phyloP scores from a whole-genome alignment of 2,888 invertebrate species.

The Anodontia alba region DNA sequence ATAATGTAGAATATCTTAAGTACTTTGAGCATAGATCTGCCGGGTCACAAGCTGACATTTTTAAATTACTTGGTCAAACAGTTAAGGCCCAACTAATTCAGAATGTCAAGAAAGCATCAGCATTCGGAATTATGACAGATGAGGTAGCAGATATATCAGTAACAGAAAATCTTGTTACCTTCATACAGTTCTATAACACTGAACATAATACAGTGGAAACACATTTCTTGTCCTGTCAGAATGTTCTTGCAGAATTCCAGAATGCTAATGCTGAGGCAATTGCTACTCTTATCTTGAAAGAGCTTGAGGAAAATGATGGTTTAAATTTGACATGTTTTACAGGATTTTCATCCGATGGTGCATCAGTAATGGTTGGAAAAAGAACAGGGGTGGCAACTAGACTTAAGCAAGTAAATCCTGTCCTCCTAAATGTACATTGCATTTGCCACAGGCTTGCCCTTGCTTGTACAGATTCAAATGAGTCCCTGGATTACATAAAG shows the following conservation, averaged over 20 bases:
- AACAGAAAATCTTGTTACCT: conserved; percentile 42
- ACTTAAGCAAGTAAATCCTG: conserved; percentile 25
- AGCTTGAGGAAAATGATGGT: conserved; percentile 3
- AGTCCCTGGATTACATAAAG: conserved; percentile 22
- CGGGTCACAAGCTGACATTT: conserved; percentile 38
- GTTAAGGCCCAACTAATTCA: conserved; percentile 16
- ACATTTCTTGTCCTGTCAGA: conserved; percentile 37
- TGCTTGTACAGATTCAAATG: conserved; percentile 32
- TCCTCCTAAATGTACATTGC: conserved; percentile 38
- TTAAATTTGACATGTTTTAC: conserved; percentile 29
- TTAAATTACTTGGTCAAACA: conserved; percentile 27
- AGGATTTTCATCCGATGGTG: conserved; percentile 43
- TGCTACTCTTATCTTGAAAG: conserved; percentile 5
- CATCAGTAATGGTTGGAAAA: conserved; percentile 48
- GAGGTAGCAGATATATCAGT: conserved; percentile 42
- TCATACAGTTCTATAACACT: conserved; percentile 35
- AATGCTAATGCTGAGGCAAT: conserved; percentile 44
- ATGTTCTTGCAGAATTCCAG: conserved; percentile 18
- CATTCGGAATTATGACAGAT: conserved; percentile 44
- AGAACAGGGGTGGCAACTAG: conserved; percentile 38
- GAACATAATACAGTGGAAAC: neutral
- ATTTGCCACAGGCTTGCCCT: conserved; percentile 41
- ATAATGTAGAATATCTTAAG: conserved; percentile 26
- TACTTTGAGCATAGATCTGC: conserved; percentile 45
- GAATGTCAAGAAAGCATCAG: conserved; percentile 23